phyloP scores from a whole-genome alignment of 2,113 vertebrate genomes.

The Monarcha castaneiventris region DNA sequence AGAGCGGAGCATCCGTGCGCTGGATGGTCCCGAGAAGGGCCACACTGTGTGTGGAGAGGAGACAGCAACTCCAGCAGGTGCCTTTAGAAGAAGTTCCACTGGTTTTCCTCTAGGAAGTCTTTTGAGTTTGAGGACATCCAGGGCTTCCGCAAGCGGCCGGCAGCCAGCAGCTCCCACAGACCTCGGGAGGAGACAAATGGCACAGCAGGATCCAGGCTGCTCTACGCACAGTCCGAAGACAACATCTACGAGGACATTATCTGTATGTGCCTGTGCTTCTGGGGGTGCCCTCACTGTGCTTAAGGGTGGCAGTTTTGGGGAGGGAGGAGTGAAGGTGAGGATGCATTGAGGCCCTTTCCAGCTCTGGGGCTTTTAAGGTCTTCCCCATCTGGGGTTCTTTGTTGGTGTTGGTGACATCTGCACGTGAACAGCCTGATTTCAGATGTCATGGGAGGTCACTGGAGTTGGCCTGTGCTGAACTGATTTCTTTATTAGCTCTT shows the following conservation, averaged over 20 bases:
- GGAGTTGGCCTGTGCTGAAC: not conserved
- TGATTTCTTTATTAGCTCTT: not conserved
- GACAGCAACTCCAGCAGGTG: not conserved
- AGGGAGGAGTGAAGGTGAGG: not conserved
- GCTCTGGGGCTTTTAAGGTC: not conserved
- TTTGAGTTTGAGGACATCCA: slow-evolving; percentile 97
- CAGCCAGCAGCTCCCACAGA: slow-evolving; percentile 57
- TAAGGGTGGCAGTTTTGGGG: not conserved
- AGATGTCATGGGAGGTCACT: not conserved
- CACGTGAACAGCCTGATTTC: not conserved
- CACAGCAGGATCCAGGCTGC: slow-evolving; percentile 71
- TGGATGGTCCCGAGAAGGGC: not conserved
- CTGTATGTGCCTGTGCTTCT: slow-evolving; percentile 78
- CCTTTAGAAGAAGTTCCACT: slow-evolving; percentile 24
- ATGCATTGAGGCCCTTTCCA: not conserved
- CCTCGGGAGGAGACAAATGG: slow-evolving; percentile 66
- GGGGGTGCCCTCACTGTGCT: not conserved
- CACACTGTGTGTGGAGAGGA: not conserved
- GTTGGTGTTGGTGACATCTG: not conserved
- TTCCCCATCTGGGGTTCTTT: not conserved
- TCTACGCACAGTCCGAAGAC: slow-evolving; percentile 89
- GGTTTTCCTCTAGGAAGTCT: slow-evolving; percentile 86
- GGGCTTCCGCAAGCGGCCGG: slow-evolving; percentile 70
- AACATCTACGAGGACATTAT: slow-evolving; percentile 97
- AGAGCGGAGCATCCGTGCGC: not conserved